phyloP scores from a whole-genome alignment of 2,888 invertebrate species.

The Theretra japonica region DNA sequence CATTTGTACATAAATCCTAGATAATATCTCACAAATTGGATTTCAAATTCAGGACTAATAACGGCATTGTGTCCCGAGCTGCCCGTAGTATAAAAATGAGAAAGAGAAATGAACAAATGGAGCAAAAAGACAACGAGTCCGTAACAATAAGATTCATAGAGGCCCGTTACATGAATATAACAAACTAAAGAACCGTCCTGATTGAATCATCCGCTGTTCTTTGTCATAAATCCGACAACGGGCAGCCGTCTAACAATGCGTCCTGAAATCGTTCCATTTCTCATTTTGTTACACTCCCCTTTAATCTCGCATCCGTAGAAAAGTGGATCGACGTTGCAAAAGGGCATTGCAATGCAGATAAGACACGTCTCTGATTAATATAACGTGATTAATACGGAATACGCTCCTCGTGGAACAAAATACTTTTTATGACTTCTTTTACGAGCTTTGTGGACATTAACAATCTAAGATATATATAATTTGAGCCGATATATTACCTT shows the following conservation, averaged over 20 bases:
- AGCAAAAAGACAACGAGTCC: conserved; percentile 67
- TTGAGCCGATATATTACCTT: no score
- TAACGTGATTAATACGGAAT: conserved; percentile 65
- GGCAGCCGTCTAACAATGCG: conserved; percentile 81
- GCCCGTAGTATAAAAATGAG: conserved; percentile 29
- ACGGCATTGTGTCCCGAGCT: conserved; percentile 23
- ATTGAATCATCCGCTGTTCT: conserved; percentile 84
- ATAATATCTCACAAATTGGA: conserved; percentile 6
- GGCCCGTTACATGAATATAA: conserved; percentile 80
- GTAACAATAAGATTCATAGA: conserved; percentile 75
- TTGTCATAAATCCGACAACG: conserved; percentile 85
- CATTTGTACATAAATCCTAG: neutral
- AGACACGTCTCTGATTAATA: conserved; percentile 78
- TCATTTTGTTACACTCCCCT: conserved; percentile 84
- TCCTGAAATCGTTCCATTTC: conserved; percentile 84
- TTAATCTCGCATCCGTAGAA: conserved; percentile 84
- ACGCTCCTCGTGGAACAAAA: conserved; percentile 28
- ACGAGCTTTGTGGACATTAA: no score
- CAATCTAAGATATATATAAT: no score
- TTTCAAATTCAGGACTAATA: conserved; percentile 26
- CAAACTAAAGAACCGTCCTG: conserved; percentile 82
- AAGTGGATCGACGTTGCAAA: conserved; percentile 83
- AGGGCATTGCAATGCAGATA: conserved; percentile 80
- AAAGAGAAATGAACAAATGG: conserved; percentile 54
- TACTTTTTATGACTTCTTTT: neutral